These are phyloP conservation scores for Leptinotarsa rubiginosa DNA, from an alignment of 2,888 invertebrate genomes.

Conservation along the genomic window DNA sequence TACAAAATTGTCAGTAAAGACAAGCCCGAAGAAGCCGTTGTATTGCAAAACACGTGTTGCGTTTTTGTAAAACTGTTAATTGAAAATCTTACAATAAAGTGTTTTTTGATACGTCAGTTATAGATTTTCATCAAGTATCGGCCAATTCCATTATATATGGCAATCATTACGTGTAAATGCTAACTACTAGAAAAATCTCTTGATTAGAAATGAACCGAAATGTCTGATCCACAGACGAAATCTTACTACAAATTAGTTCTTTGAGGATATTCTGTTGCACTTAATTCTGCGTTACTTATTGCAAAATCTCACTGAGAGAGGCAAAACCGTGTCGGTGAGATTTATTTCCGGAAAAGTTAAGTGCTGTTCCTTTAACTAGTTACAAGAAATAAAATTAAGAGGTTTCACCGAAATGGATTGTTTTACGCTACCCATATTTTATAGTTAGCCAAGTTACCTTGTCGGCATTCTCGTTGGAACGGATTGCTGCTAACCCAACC, in stretches of 20 bases:
- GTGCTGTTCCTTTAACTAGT: slow-evolving; percentile 39
- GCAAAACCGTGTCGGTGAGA: slow-evolving; percentile 36
- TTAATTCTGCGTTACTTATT: slow-evolving; percentile 1
- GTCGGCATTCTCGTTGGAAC: slow-evolving; percentile 35
- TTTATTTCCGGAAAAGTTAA: slow-evolving; percentile 44
- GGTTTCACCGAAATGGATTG: slow-evolving; percentile 40
- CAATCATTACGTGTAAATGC: too few relatives aligned
- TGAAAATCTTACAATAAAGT: too few relatives aligned
- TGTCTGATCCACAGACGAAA: background rate
- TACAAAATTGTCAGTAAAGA: too few relatives aligned
- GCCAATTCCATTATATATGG: too few relatives aligned
- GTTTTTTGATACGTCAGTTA: too few relatives aligned
- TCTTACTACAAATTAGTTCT: background rate
- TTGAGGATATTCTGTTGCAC: slow-evolving; percentile 2
- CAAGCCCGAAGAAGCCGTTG: too few relatives aligned
- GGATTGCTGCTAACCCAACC: slow-evolving; percentile 26
- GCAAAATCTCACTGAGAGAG: slow-evolving; percentile 27
- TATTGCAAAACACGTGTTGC: too few relatives aligned
- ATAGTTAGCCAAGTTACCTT: slow-evolving; percentile 40
- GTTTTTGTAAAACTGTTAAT: too few relatives aligned
- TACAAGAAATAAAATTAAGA: slow-evolving; percentile 44
- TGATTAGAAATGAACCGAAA: background rate
- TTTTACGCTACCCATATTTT: slow-evolving; percentile 42
- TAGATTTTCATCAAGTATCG: too few relatives aligned
- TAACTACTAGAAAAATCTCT: too few relatives aligned